Evolutionary conservation across 1,140 invertebrate genomes (phyloP), one percentile per base, ranked within the genome.

Genomic region (Drosophila lacertosa): DNA sequence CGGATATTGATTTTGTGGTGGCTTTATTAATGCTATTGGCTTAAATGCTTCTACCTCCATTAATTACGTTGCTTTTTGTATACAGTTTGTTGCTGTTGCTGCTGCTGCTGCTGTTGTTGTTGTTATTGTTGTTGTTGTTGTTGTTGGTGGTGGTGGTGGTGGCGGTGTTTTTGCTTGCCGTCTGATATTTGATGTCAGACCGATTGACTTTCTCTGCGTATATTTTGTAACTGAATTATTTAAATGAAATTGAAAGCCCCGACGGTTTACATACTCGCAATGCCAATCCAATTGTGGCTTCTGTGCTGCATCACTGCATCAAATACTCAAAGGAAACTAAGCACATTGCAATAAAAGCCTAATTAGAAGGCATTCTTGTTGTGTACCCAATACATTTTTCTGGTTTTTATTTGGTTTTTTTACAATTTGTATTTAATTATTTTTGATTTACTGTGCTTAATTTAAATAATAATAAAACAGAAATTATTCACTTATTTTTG

Each of bases 1-100:
- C 78, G 90, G 76, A 91, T 91, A 91, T 91, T 91, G 90, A 91
- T 91, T 91, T 91, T 91, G 90, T 89, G 90, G 90, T 89, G 86
- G 89, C 89, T 90, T 91, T 91, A 91, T 91, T 91, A 91, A 91
- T 91, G 89, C 89, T 89, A 90, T 90, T 90, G 89, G 84, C 89
- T 89, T 90, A 89, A 90, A 90, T 81, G 79, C 86, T 90, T 90
- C 81, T 89, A 86, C 86, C 86, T 89, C 75, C 86, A 89, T 86
- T 89, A 89, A 89, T 89, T 89, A 82, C 80, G 86, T 89, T 82
- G 81, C 81, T 89, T 89, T 89, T 83, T 89, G 83, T 88, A 71
- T 69, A 78, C 82, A 75, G 45, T 77, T 81, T 76, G 58, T 33
- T 77, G 70, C 53, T 67, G 15, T 24, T 47, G 29, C 9, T 59